Base-by-base conservation (phyloP, 1,140 invertebrate genomes). In the Charaxes varanes region DNA sequence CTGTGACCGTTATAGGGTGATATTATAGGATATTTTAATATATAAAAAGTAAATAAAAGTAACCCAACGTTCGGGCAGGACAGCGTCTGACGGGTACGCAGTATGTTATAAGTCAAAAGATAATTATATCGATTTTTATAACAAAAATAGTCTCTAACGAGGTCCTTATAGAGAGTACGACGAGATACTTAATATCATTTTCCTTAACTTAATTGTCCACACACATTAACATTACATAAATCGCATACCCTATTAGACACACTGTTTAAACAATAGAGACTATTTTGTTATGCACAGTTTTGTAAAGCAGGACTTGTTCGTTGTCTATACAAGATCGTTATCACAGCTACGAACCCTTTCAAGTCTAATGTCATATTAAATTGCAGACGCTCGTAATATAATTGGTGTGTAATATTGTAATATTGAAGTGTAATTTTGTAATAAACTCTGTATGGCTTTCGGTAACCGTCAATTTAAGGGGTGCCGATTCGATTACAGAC, bases 301-400 rank as follows among this genome's bases (percentile, higher is more conserved):
- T 8, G 4, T 23, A 26, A 43, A 19, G 8, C 8, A 24, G 15
- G 7, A 8, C 13, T n/a, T 8, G 34, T 16, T 30, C 19, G 34
- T 33, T 17, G 22, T 30, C 28, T 24, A 34, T 45, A 42, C 38
- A 33, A 50, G 52, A 54, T 54, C 23, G 26, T 54, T 50, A 54
- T 54, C 52, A 36, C 37, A 18, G 46, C 28, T 27, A 30, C 22
- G 41, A 43, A 54, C 52, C 52, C 52, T 54, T 54, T 54, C 42
- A 50, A 17, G n/a, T 31, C 18, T 40, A 41, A 48, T 30, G 37
- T 41, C 44, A 54, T 45, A 48, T 41, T 32, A 48, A 41, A 48
- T 32, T 36, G 37, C 10, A 40, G 27, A 27, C 37, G 27, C 21
- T 16, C 18, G 15, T 31, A 18, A 7, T 31, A 31, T 17, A 31